Conservation (phyloP, 2,888 invertebrate genomes). For the Chloroclysta siterata region DNA sequence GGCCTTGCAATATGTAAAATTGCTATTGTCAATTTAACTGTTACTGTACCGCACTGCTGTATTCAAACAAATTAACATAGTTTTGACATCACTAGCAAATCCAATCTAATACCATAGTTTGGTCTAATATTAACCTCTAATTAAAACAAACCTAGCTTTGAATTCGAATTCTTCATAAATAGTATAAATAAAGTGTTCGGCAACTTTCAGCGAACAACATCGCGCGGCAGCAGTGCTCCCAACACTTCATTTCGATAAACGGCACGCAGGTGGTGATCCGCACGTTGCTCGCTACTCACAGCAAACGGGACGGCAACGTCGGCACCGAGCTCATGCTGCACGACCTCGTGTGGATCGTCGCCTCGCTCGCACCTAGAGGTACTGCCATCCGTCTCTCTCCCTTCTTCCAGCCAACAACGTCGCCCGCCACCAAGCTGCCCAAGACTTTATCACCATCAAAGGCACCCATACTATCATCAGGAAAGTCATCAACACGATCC, state of each 20-base stretch:
- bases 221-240: conserved; percentile 78
- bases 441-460: conserved; percentile 77
- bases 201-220: conserved; percentile 80
- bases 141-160: not conserved
- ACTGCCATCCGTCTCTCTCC: conserved; percentile 40
- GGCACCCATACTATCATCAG: conserved; percentile 82
- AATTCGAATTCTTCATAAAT: conserved; percentile 14
- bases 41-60: conserved; percentile 51
- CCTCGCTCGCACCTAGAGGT: conserved; percentile 85
- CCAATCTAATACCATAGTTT: conserved; percentile 11
- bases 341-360: conserved; percentile 86
- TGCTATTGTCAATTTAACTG: conserved; percentile 61
- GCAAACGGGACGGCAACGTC: conserved; percentile 80
- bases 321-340: conserved; percentile 82
- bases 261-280: conserved; percentile 85
- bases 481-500: conserved; percentile 72
- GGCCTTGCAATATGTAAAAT: conserved; percentile 61
- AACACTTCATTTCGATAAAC: conserved; percentile 81
- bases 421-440: conserved; percentile 73
- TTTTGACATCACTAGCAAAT: conserved; percentile 41
- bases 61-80: conserved; percentile 56
- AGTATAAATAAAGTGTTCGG: conserved; percentile 36
- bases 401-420: conserved; percentile 77
- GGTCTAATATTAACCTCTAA: conserved; percentile 6
- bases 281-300: conserved; percentile 78